A percentile compares a stretch with the other conserved stretches of the same genome.
Evolutionary conservation across 2,888 invertebrate species (phyloP).

Genomic region (Rhamphomyia laevipes): DNA sequence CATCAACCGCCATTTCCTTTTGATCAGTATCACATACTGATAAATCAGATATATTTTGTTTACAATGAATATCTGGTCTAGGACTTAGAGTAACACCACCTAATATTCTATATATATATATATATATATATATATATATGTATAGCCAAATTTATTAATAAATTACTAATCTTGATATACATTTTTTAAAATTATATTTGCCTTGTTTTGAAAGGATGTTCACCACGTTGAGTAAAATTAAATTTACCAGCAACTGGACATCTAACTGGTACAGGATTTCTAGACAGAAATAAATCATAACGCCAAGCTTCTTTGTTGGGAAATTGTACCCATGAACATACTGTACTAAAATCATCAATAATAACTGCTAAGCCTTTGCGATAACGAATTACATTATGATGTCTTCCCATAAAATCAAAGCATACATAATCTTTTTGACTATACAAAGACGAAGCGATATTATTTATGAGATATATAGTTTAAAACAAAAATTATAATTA

Average conservation of each 20-base stretch:
- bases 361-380: conserved; percentile 80
- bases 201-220: conserved; percentile 75
- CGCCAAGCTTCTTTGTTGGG: conserved; percentile 74
- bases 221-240: conserved; percentile 84
- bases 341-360: conserved; percentile 80
- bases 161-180: too few relatives aligned
- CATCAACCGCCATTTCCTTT: conserved; percentile 88
- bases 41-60: conserved; percentile 87
- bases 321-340: conserved; percentile 91
- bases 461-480: neutral
- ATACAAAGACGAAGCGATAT: conserved; percentile 27
- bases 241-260: conserved; percentile 97
- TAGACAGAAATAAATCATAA: conserved; percentile 71
- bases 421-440: conserved; percentile 95
- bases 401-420: conserved; percentile 89
- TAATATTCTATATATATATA: conserved; percentile 52
- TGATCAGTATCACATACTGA: conserved; percentile 93
- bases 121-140: conserved; percentile 12
- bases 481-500: conserved; percentile 6
- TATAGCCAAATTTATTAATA: neutral
- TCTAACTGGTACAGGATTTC: conserved; percentile 79
- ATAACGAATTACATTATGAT: conserved; percentile 90
- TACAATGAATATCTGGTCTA: conserved; percentile 83
- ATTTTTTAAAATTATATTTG: conserved; percentile 13
- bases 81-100: conserved; percentile 93